Percentiles rank a stretch among this genome's conserved stretches.
Conservation (phyloP, 1,140 invertebrate genomes). For the Sinella curviseta region DNA sequence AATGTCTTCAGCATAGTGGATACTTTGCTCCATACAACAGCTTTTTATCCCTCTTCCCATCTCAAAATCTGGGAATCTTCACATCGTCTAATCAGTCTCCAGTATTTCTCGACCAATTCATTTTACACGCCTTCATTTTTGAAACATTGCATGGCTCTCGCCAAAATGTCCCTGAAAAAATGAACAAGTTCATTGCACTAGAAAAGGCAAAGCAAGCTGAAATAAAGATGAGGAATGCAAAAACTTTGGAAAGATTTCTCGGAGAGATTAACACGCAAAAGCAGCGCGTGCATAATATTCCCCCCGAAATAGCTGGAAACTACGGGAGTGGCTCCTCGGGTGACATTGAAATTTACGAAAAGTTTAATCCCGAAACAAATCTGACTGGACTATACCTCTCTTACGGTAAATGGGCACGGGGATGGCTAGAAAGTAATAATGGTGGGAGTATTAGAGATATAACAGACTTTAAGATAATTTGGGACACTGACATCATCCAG, state of each 20-base stretch:
- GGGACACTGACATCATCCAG: constrained; percentile 3
- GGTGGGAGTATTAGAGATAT: background rate
- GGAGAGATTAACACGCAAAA: no score
- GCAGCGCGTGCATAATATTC: no score
- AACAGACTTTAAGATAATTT: background rate
- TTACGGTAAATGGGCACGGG: background rate
- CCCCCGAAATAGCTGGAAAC: background rate
- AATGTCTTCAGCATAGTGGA: background rate
- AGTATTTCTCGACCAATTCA: background rate
- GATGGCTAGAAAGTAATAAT: constrained; percentile 12
- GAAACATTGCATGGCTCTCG: background rate
- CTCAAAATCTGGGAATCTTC: constrained; percentile 32
- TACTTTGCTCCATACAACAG: constrained; percentile 20
- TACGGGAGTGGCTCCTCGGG: background rate
- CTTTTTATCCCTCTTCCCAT: constrained; percentile 18
- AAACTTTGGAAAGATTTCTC: no score
- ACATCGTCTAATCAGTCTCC: constrained; percentile 11
- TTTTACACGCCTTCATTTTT: constrained; percentile 4
- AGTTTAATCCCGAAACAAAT: background rate
- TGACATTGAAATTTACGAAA: background rate
- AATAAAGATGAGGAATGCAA: no score
- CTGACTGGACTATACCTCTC: background rate
- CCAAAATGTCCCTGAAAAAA: background rate
- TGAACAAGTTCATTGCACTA: background rate
- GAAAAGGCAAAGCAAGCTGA: no score